phyloP scores from a whole-genome alignment of 2,113 vertebrate genomes.

The Columba livia region DNA sequence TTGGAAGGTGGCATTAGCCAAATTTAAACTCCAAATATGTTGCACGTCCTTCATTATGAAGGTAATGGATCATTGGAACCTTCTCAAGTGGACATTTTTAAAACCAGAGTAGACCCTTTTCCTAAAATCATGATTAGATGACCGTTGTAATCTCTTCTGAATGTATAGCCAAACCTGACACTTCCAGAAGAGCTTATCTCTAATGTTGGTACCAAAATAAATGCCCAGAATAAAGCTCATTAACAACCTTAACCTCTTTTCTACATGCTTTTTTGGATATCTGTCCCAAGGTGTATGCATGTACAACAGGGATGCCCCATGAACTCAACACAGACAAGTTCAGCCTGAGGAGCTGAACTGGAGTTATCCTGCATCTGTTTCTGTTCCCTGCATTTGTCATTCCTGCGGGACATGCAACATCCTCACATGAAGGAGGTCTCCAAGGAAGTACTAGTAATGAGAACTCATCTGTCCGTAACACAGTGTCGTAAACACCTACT shows the following conservation, averaged over 20 bases:
- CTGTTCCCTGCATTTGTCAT: not conserved
- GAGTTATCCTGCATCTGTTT: not conserved
- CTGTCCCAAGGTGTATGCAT: not conserved
- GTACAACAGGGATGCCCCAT: not conserved
- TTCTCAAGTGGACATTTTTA: not conserved
- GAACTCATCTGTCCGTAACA: conserved; percentile 1
- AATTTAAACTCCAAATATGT: not conserved
- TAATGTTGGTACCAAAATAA: not conserved
- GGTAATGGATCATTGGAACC: not conserved
- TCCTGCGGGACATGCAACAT: not conserved
- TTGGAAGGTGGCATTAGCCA: not conserved
- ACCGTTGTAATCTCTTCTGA: not conserved
- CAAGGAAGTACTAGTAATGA: not conserved
- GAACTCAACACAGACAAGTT: not conserved
- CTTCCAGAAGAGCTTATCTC: not conserved
- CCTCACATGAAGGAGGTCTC: not conserved
- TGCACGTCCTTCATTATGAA: not conserved
- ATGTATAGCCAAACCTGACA: not conserved
- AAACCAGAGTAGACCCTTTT: not conserved
- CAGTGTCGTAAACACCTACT: not conserved
- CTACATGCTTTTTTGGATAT: not conserved
- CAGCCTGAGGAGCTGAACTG: not conserved
- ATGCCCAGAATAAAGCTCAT: not conserved
- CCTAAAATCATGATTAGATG: not conserved
- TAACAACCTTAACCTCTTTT: not conserved